Conservation (phyloP, 2,888 invertebrate genomes). For the Drosophila eohydei region DNA sequence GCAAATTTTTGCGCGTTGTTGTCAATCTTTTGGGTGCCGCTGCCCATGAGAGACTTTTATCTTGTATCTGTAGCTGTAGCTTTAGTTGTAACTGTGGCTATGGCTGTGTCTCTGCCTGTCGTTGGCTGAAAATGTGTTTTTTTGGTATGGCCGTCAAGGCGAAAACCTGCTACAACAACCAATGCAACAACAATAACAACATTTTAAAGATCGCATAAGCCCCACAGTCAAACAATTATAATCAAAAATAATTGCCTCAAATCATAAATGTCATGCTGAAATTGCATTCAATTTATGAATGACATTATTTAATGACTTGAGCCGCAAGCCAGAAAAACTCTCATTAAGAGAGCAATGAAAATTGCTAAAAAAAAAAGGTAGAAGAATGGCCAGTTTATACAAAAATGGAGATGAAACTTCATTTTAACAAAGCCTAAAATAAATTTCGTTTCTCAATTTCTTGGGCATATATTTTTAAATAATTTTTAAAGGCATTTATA, state of each 20-base stretch:
- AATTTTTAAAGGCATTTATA: no score
- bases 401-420: background rate
- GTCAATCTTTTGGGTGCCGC: constrained; percentile 54
- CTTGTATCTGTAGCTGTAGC: constrained; percentile 22
- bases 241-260: constrained; percentile 67
- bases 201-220: constrained; percentile 9
- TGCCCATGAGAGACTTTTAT: constrained; percentile 55
- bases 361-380: background rate
- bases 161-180: constrained; percentile 44
- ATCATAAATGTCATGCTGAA: constrained; percentile 65
- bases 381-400: background rate
- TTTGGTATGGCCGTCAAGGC: constrained; percentile 31
- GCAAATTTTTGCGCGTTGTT: constrained; percentile 51
- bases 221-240: constrained; percentile 50
- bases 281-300: constrained; percentile 49
- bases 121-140: constrained; percentile 26
- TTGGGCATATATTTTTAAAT: no score
- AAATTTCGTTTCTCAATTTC: no score
- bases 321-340: constrained; percentile 13
- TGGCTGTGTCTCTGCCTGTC: background rate
- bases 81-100: constrained; percentile 1
- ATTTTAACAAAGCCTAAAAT: background rate
- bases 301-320: constrained; percentile 37
- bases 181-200: constrained; percentile 10
- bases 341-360: constrained; percentile 1